Conservation (phyloP, 1,140 invertebrate species). For the Drosophila eugracilis region DNA sequence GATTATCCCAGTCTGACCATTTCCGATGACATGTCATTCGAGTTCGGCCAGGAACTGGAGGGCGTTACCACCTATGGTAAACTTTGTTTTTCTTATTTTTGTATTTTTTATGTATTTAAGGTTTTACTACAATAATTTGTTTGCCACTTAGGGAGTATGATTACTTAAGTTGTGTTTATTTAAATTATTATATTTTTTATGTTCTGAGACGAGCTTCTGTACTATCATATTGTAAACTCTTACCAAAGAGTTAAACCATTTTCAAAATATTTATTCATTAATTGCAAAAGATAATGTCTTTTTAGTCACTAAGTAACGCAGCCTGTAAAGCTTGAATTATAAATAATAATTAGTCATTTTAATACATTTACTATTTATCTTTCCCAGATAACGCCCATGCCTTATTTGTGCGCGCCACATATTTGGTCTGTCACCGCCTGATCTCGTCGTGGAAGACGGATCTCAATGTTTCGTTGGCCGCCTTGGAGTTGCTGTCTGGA, state of each 20-base stretch:
- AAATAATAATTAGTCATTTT: background rate
- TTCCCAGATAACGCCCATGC: slow-evolving; percentile 86
- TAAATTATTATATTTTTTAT: too few relatives aligned
- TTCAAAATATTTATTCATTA: too few relatives aligned
- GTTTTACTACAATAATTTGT: too few relatives aligned
- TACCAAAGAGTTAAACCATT: too few relatives aligned
- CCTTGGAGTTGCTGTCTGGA: slow-evolving; percentile 95
- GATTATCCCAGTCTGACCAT: slow-evolving; percentile 82
- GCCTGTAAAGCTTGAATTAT: too few relatives aligned
- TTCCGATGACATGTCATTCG: slow-evolving; percentile 83
- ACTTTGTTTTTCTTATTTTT: slow-evolving; percentile 22
- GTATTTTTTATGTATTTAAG: background rate
- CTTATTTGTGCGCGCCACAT: slow-evolving; percentile 95
- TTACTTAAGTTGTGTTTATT: too few relatives aligned
- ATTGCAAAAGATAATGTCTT: too few relatives aligned
- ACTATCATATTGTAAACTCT: too few relatives aligned
- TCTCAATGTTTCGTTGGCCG: slow-evolving; percentile 97
- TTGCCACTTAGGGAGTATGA: too few relatives aligned
- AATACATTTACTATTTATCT: background rate
- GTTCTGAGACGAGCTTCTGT: too few relatives aligned
- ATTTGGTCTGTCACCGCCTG: slow-evolving; percentile 96
- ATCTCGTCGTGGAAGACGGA: slow-evolving; percentile 98
- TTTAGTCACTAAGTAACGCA: too few relatives aligned
- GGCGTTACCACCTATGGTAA: slow-evolving; percentile 79
- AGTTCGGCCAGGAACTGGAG: slow-evolving; percentile 80